Conservation (phyloP, 2,797 vertebrate genomes). For the Pipistrellus pygmaeus region DNA sequence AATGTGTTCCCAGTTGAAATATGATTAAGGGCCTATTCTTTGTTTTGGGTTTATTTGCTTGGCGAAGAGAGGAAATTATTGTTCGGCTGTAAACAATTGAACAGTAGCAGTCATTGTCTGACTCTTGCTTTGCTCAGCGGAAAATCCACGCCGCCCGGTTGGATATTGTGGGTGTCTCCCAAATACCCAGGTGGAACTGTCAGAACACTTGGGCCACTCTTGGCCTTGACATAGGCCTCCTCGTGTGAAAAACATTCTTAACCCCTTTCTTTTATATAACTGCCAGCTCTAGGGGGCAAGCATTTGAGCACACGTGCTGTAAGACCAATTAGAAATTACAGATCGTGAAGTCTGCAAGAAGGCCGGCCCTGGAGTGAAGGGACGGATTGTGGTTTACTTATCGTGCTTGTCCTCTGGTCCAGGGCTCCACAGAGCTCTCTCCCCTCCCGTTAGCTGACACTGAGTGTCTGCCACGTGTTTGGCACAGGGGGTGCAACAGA, state of each 20-base stretch:
- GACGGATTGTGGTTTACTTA: not conserved
- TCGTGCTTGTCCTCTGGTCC: not conserved
- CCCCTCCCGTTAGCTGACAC: not conserved
- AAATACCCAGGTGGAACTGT: not conserved
- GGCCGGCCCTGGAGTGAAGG: not conserved
- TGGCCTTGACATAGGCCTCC: not conserved
- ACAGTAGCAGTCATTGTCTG: conserved; percentile 41
- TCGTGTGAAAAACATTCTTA: not conserved
- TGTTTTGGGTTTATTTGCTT: not conserved
- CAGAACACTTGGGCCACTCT: not conserved
- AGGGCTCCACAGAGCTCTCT: not conserved
- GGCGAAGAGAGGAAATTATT: not conserved
- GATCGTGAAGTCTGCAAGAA: not conserved
- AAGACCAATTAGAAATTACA: not conserved
- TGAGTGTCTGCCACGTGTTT: not conserved
- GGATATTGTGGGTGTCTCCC: conserved; percentile 1
- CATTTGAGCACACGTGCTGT: not conserved
- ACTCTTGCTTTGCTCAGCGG: conserved; percentile 56
- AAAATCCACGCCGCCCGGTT: not conserved
- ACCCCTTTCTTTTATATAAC: not conserved
- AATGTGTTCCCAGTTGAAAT: not conserved
- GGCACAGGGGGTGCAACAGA: not conserved
- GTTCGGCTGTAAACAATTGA: conserved; percentile 48
- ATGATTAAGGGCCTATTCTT: not conserved
- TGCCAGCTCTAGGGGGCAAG: not conserved